Evolutionary conservation across 2,888 invertebrate species (phyloP), one percentile per base, ranked within the genome.

Genomic region (Blera fallax): DNA sequence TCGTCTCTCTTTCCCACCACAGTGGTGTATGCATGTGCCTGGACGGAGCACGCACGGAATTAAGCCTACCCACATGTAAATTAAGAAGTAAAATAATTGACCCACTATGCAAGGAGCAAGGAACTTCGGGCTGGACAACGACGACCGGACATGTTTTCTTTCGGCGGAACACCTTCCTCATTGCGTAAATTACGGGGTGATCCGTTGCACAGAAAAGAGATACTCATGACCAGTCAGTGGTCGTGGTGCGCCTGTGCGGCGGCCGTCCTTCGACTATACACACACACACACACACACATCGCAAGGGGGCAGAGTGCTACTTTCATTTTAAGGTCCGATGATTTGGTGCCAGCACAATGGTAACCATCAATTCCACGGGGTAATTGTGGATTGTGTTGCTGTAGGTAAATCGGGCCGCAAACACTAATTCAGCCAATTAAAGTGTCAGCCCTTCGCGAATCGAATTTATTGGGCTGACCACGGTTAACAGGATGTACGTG

Each of bases 1-100:
- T n/a, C 37, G 3, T 37, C 14, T 32, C 6, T 50, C 14, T 18
- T 34, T 56, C 40, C 24, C 60, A n/a, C 21, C 58, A 11, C 10
- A 16, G 11, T 29, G n/a, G n/a, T n/a, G n/a, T 37, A 3, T 10
- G 5, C 14, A 34, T 37, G 43, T 4, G 11, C 21, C 7, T 18
- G 43, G 43, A 24, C 4, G 24, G 32, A 58, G 67, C 73, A 21
- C 81, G 60, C 73, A 84, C 79, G 62, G 70, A 84, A 76, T 74
- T 56, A 70, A 64, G 43, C 69, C 84, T 79, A 64, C 84, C 85
- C 81, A 77, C 81, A 85, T 77, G 72, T 67, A 85, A 85, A 85
- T 85, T 76, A 85, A 85, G 85, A 85, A 81, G 85, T 81, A 81
- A 85, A 72, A 72, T 85, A 85, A 85, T 81, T 85, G 76, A 77